These are phyloP conservation scores for Hermodice carunculata DNA, from an alignment of 2,888 invertebrate species.

Conservation along the genomic window DNA sequence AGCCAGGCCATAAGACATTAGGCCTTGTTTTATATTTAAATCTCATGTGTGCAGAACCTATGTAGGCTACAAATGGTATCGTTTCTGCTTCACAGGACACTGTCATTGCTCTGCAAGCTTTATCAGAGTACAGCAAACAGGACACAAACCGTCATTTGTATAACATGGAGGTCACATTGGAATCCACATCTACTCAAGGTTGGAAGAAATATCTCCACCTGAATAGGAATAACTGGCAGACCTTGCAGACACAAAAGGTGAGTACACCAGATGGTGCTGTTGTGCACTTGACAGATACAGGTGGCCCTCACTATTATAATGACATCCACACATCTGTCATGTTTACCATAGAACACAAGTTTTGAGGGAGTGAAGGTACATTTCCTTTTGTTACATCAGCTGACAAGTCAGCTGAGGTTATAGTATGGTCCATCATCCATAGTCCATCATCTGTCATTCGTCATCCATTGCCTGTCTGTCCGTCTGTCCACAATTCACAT, in stretches of 20 bases:
- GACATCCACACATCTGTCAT: background rate
- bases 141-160: slow-evolving; percentile 63
- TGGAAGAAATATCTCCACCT: slow-evolving; percentile 50
- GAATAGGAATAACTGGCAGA: slow-evolving; percentile 57
- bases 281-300: background rate
- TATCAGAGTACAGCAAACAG: slow-evolving; percentile 73
- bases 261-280: slow-evolving; percentile 1
- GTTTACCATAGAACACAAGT: no score
- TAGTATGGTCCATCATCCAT: no score
- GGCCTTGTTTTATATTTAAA: no score
- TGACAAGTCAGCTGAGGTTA: no score
- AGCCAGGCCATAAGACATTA: no score
- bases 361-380: no score
- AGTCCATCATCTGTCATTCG: no score
- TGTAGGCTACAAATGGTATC: no score
- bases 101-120: slow-evolving; percentile 86
- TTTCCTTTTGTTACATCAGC: no score
- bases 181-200: slow-evolving; percentile 64
- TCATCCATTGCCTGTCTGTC: no score
- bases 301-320: background rate
- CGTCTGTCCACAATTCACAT: no score
- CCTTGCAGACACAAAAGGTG: slow-evolving; percentile 42
- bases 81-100: slow-evolving; percentile 77
- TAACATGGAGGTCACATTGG: slow-evolving; percentile 54
- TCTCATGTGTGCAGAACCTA: no score